A percentile compares a stretch with the other conserved stretches of the same genome.
phyloP scores from a whole-genome alignment of 2,797 vertebrate genomes.

The Nothura maculosa region DNA sequence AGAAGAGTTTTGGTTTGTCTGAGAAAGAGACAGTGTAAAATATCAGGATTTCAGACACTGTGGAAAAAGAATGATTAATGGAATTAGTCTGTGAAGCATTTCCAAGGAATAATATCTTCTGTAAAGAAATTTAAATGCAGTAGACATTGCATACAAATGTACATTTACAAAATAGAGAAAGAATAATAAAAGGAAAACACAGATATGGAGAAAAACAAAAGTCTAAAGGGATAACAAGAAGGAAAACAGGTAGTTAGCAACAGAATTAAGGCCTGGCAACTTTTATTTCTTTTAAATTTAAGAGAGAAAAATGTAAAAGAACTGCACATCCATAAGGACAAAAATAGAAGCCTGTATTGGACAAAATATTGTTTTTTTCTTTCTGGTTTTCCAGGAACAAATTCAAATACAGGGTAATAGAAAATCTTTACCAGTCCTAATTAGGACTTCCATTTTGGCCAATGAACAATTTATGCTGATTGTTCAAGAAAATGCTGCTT shows the following conservation, averaged over 20 bases:
- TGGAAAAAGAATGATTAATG: background rate
- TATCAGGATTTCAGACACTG: background rate
- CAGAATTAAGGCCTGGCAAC: background rate
- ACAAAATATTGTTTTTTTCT: background rate
- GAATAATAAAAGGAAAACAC: background rate
- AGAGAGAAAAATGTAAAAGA: background rate
- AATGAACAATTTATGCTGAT: background rate
- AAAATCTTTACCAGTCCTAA: background rate
- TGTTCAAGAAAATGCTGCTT: background rate
- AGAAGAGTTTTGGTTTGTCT: background rate
- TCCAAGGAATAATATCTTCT: background rate
- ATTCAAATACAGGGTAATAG: background rate
- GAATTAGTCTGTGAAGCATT: background rate
- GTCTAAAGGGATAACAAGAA: background rate
- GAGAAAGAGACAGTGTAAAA: background rate
- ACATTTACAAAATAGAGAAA: background rate
- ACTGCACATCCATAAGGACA: background rate
- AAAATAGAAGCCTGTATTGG: background rate
- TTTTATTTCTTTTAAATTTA: background rate
- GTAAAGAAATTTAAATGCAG: background rate
- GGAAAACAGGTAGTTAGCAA: background rate
- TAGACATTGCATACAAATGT: background rate
- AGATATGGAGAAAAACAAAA: background rate
- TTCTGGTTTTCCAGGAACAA: background rate
- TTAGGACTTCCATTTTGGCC: conserved; percentile 16